phyloP scores from a whole-genome alignment of 2,113 vertebrate genomes.

The Chaenogobius annularis region DNA sequence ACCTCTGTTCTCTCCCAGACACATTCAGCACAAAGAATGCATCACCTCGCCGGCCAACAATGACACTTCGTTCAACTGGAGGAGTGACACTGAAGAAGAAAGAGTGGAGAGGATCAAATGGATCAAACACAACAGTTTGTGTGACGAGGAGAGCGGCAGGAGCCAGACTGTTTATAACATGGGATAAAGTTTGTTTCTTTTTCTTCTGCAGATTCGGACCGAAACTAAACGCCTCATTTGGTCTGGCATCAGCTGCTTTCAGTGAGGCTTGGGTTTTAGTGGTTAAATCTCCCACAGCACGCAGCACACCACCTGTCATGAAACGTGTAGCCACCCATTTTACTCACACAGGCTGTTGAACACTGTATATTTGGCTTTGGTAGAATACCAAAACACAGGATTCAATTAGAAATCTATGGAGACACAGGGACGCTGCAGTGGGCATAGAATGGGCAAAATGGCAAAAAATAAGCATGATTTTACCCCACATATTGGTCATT shows the following conservation, averaged over 20 bases:
- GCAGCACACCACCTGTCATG: slow-evolving; percentile 51
- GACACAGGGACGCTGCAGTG: background rate
- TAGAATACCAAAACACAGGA: slow-evolving; percentile 28
- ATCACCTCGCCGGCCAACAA: slow-evolving; percentile 63
- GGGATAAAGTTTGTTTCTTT: slow-evolving; percentile 54
- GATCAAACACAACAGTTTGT: slow-evolving; percentile 1
- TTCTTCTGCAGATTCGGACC: slow-evolving; percentile 31
- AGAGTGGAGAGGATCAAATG: slow-evolving; percentile 12
- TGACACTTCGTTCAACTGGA: slow-evolving; percentile 39
- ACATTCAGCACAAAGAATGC: slow-evolving; percentile 61
- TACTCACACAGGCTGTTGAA: slow-evolving; percentile 13
- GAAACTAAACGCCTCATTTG: slow-evolving; percentile 34
- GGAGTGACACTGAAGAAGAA: slow-evolving; percentile 14
- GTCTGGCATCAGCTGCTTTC: slow-evolving; percentile 35
- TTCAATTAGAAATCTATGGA: slow-evolving; percentile 9
- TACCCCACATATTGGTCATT: no score
- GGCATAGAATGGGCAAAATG: no score
- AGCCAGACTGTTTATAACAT: slow-evolving; percentile 19
- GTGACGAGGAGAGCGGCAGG: slow-evolving; percentile 7
- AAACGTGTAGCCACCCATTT: slow-evolving; percentile 35
- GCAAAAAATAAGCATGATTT: no score
- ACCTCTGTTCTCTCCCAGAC: slow-evolving; percentile 67
- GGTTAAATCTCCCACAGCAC: slow-evolving; percentile 25
- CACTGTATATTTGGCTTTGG: slow-evolving; percentile 33
- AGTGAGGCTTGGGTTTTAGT: slow-evolving; percentile 41